A percentile compares a stretch with the other conserved stretches of the same genome.
phyloP scores from a whole-genome alignment of 2,113 vertebrate genomes.

The Varanus komodoensis region DNA sequence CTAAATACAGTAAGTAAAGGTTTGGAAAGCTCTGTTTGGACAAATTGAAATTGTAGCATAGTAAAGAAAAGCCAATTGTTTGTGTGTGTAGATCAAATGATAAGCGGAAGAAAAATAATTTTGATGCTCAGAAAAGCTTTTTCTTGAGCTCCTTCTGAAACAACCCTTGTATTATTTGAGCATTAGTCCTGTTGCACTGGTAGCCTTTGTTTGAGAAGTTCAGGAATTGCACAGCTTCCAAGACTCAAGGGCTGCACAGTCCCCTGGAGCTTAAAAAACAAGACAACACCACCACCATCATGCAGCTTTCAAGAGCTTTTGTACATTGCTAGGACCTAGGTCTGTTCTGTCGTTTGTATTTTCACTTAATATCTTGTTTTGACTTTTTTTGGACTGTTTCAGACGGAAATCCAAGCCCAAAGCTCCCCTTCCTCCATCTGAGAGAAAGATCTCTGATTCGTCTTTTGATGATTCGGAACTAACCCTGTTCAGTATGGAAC shows the following conservation, averaged over 20 bases:
- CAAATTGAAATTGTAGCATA: neutral
- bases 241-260: neutral
- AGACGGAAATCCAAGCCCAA: slow-evolving; percentile 92
- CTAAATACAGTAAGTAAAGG: neutral
- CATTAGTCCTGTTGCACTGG: neutral
- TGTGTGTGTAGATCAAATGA: neutral
- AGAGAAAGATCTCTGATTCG: slow-evolving; percentile 73
- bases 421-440: slow-evolving; percentile 88
- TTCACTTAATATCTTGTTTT: slow-evolving; percentile 20
- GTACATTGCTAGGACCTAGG: neutral
- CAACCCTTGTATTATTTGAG: slow-evolving; percentile 1
- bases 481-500: slow-evolving; percentile 83
- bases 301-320: too few species aligned
- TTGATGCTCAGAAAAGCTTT: slow-evolving; percentile 2
- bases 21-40: neutral
- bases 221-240: neutral
- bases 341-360: slow-evolving; percentile 18
- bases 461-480: slow-evolving; percentile 77
- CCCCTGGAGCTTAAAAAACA: neutral
- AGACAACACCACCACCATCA: too few species aligned
- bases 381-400: slow-evolving; percentile 62
- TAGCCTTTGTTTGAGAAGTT: neutral
- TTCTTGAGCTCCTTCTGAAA: neutral
- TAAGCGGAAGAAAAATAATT: slow-evolving; percentile 11
- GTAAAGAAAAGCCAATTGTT: slow-evolving; percentile 2